phyloP scores from a whole-genome alignment of 2,797 vertebrate species.

The Pyrocephalus nanus region DNA sequence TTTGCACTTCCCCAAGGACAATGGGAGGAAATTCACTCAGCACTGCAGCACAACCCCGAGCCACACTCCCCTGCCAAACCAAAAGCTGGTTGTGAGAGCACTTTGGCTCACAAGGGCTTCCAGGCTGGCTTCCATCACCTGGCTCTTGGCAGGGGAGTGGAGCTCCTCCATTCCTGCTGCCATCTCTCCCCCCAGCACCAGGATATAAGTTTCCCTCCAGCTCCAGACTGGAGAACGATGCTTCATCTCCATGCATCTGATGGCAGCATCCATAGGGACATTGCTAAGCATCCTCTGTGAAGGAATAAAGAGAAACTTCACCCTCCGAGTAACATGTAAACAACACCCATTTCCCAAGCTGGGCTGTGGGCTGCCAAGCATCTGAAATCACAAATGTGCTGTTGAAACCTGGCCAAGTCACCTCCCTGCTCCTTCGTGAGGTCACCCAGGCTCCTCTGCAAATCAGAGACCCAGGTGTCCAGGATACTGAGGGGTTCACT shows the following conservation, averaged over 20 bases:
- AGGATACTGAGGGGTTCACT: accelerated
- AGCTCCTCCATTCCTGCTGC: neutral
- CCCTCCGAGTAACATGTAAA: neutral
- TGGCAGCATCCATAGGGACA: accelerated
- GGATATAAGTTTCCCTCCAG: neutral
- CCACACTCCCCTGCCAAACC: neutral
- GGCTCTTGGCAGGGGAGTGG: accelerated
- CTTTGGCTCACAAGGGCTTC: neutral
- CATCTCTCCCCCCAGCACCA: neutral
- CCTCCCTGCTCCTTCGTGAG: accelerated
- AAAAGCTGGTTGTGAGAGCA: neutral
- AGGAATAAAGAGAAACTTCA: neutral
- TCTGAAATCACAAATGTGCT: neutral
- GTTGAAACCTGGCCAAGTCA: neutral
- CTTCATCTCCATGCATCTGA: neutral
- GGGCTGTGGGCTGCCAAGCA: neutral
- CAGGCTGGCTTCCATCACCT: neutral
- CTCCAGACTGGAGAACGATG: neutral
- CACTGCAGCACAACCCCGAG: neutral
- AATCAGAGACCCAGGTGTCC: neutral
- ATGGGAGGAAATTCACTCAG: slow-evolving; percentile 2
- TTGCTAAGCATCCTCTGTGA: neutral
- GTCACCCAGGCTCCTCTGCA: neutral
- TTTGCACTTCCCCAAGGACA: neutral
- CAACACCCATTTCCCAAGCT: neutral